These are phyloP conservation scores for Knipowitschia caucasica DNA, from an alignment of 2,797 vertebrate species.

Conservation along the genomic window DNA sequence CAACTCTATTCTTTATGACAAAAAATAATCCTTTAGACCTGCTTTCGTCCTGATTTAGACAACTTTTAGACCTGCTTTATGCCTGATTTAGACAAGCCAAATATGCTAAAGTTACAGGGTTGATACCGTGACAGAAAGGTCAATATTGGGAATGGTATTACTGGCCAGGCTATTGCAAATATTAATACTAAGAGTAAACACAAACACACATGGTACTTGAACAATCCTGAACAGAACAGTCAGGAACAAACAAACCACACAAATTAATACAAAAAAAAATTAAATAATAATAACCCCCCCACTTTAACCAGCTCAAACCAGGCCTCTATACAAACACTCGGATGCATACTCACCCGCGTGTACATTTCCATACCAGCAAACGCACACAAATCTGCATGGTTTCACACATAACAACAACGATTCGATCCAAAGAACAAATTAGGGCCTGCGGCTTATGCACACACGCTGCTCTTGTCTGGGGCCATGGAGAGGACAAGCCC, in stretches of 20 bases:
- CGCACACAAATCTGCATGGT: slow-evolving; percentile 18
- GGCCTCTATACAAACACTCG: slow-evolving; percentile 40
- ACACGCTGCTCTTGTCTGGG: slow-evolving; percentile 48
- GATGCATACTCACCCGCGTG: slow-evolving; percentile 17
- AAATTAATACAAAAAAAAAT: not conserved
- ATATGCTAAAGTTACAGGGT: not conserved
- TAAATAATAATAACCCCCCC: slow-evolving; percentile 34
- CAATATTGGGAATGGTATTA: not conserved
- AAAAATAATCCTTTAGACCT: no score
- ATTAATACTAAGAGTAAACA: slow-evolving; percentile 28
- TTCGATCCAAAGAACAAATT: slow-evolving; percentile 39
- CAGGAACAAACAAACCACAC: slow-evolving; percentile 31
- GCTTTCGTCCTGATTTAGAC: no score
- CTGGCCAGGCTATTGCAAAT: not conserved
- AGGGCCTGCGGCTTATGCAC: slow-evolving; percentile 42
- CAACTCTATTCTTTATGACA: no score
- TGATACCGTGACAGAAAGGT: not conserved
- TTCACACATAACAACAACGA: slow-evolving; percentile 29
- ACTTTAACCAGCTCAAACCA: slow-evolving; percentile 56
- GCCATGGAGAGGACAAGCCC: slow-evolving; percentile 51
- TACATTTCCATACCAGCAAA: slow-evolving; percentile 9
- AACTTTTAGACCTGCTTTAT: no score
- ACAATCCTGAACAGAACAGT: slow-evolving; percentile 51
- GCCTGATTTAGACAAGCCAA: not conserved
- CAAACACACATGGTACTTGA: slow-evolving; percentile 56